A percentile compares a stretch with the other conserved stretches of the same genome.
Conservation (phyloP, 1,140 invertebrate genomes). For the Halictus rubicundus region DNA sequence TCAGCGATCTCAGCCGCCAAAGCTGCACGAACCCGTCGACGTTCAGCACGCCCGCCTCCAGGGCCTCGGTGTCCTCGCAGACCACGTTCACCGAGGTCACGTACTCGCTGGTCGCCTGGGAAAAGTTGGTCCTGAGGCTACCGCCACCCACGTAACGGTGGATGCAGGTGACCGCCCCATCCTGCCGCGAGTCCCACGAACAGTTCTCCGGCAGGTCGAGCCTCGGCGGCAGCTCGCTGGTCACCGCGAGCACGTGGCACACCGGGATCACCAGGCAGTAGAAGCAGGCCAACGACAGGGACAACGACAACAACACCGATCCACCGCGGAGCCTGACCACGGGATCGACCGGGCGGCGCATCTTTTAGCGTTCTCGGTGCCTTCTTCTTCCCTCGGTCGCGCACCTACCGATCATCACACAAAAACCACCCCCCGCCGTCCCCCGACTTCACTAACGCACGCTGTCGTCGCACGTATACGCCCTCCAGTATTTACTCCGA, state of each 20-base stretch:
- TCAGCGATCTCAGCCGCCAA: slow-evolving; percentile 87
- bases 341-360: slow-evolving; percentile 61
- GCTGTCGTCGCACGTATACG: slow-evolving; percentile 29
- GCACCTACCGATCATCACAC: slow-evolving; percentile 45
- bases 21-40: slow-evolving; percentile 90
- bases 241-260: slow-evolving; percentile 74
- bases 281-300: slow-evolving; percentile 60
- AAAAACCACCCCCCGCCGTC: background rate
- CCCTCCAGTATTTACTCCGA: slow-evolving; percentile 39
- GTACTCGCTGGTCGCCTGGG: slow-evolving; percentile 91
- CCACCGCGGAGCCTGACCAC: slow-evolving; percentile 26
- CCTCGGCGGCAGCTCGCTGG: slow-evolving; percentile 82
- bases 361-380: slow-evolving; percentile 61
- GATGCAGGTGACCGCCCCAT: slow-evolving; percentile 89
- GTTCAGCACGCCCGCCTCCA: slow-evolving; percentile 74
- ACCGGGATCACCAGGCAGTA: slow-evolving; percentile 57
- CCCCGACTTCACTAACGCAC: slow-evolving; percentile 10
- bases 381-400: slow-evolving; percentile 48
- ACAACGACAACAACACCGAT: slow-evolving; percentile 62
- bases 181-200: slow-evolving; percentile 85
- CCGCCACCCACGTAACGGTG: slow-evolving; percentile 86
- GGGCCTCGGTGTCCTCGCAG: slow-evolving; percentile 81
- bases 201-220: slow-evolving; percentile 93
- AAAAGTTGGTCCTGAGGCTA: slow-evolving; percentile 93
- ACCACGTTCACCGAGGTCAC: slow-evolving; percentile 89